These are phyloP conservation scores for Harpagus bidentatus DNA, from an alignment of 2,113 vertebrate species.

Conservation along the genomic window DNA sequence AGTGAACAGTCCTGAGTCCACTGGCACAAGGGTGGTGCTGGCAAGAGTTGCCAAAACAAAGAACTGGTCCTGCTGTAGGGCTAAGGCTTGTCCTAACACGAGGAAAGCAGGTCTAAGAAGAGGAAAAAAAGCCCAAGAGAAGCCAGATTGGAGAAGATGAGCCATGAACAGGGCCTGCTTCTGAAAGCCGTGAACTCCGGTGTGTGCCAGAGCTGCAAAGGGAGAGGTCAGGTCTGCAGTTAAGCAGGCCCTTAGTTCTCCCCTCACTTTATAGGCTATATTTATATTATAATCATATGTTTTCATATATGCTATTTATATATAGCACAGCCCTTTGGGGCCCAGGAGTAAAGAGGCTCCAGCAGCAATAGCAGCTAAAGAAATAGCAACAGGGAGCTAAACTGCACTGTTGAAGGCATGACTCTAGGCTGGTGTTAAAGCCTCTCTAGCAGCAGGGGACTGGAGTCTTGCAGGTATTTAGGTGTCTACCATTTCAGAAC, in stretches of 20 bases:
- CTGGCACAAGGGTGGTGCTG: too few species aligned
- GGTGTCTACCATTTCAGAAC: not conserved
- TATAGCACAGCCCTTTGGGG: too few species aligned
- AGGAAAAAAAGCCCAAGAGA: not conserved
- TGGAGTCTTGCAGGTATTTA: not conserved
- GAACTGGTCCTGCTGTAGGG: not conserved
- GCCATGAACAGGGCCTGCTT: not conserved
- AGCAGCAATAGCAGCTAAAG: not conserved
- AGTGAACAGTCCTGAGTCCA: not conserved
- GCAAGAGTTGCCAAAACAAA: not conserved
- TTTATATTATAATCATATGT: not conserved
- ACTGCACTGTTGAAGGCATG: fast-evolving
- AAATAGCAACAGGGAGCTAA: not conserved
- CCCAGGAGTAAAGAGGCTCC: not conserved
- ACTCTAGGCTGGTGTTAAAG: fast-evolving
- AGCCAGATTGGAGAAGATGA: not conserved
- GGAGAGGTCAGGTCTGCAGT: not conserved
- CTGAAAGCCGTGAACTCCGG: not conserved
- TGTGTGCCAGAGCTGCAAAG: fast-evolving
- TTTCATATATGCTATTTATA: not conserved
- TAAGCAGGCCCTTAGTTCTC: not conserved
- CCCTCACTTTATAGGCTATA: fast-evolving
- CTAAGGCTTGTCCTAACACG: fast-evolving
- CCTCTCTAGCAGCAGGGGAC: not conserved
- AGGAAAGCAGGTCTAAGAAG: not conserved